A percentile compares a stretch with the other conserved stretches of the same genome.
Conservation (phyloP, 2,888 invertebrate genomes). For the Coelinius sp. region DNA sequence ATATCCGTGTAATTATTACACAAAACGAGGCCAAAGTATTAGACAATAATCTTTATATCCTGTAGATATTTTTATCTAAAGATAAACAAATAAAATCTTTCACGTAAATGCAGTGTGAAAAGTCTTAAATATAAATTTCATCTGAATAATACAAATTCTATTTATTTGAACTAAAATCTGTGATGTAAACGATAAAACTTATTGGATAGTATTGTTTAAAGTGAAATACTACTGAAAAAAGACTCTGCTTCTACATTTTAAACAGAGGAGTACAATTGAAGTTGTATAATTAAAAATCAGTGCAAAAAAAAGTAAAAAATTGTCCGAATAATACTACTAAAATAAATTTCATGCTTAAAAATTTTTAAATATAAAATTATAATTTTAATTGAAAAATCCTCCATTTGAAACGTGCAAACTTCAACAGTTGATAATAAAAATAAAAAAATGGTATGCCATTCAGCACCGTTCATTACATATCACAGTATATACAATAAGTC, state of each 20-base stretch:
- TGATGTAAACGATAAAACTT: constrained; percentile 31
- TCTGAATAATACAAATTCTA: constrained; percentile 13
- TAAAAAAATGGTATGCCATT: constrained; percentile 15
- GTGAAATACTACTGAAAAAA: constrained; percentile 8
- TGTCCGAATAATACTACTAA: background rate
- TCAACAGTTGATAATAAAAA: background rate
- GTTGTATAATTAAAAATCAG: background rate
- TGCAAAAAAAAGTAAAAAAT: constrained; percentile 7
- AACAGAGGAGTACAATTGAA: constrained; percentile 4
- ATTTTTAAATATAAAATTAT: constrained; percentile 8
- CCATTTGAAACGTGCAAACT: constrained; percentile 31
- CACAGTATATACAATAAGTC: constrained; percentile 49
- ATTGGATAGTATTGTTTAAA: background rate
- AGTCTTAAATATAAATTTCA: constrained; percentile 24
- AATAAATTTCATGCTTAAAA: constrained; percentile 17
- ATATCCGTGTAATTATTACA: constrained; percentile 21
- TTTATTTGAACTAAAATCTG: constrained; percentile 8
- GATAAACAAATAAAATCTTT: constrained; percentile 5
- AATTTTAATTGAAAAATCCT: constrained; percentile 5
- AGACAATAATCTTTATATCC: constrained; percentile 17
- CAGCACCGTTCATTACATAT: constrained; percentile 44
- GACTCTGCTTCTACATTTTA: constrained; percentile 10
- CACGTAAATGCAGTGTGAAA: constrained; percentile 35
- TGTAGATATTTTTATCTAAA: constrained; percentile 1
- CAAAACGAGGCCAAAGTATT: constrained; percentile 20